Conservation (phyloP, 2,888 invertebrate species). For the Drosophila greeni region DNA sequence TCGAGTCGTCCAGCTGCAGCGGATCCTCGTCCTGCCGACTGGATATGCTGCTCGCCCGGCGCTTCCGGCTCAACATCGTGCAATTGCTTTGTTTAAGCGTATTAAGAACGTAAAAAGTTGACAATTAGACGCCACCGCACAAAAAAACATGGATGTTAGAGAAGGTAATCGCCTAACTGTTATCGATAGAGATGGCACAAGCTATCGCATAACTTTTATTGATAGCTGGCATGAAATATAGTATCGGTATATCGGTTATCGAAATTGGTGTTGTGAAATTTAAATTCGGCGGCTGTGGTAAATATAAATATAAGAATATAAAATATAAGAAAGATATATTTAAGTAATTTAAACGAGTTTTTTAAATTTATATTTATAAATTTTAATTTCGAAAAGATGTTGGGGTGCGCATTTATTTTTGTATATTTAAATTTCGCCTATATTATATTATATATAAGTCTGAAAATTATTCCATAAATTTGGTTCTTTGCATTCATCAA, state of each 20-base stretch:
- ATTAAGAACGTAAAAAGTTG: conserved; percentile 24
- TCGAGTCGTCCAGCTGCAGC: conserved; percentile 82
- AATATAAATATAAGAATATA: too few species aligned
- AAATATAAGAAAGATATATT: neutral
- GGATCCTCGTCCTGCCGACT: conserved; percentile 87
- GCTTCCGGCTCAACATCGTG: conserved; percentile 86
- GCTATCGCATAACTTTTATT: too few species aligned
- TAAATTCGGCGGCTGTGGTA: neutral
- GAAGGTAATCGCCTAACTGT: too few species aligned
- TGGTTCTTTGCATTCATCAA: neutral
- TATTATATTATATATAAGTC: neutral
- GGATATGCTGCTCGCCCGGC: conserved; percentile 90
- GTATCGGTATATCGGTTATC: too few species aligned
- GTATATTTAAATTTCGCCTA: neutral
- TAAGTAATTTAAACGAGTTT: neutral
- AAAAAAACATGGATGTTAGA: conserved; percentile 14
- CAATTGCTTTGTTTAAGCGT: neutral
- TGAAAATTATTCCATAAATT: neutral
- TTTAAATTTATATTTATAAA: neutral
- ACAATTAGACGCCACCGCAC: conserved; percentile 53
- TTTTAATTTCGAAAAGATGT: neutral
- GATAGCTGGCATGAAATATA: too few species aligned
- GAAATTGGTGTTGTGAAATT: neutral
- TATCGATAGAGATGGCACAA: too few species aligned
- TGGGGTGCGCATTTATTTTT: neutral